These are phyloP conservation scores for Talpa occidentalis DNA, from an alignment of 2,113 vertebrate species.

Conservation along the genomic window DNA sequence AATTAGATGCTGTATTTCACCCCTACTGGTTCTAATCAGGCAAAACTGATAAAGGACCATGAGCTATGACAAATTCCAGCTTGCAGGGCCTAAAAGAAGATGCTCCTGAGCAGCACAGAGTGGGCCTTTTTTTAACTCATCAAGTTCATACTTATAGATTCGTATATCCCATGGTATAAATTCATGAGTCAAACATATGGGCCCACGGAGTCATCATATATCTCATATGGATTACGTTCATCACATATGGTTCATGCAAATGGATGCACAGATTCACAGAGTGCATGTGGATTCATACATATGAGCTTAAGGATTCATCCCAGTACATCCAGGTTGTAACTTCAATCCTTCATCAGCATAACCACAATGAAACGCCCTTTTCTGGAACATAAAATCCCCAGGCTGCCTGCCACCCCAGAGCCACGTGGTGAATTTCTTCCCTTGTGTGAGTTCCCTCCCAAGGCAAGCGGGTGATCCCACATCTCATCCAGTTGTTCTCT, in stretches of 20 bases:
- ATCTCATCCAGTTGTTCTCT: background rate
- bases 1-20: background rate
- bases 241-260: background rate
- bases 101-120: background rate
- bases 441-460: background rate
- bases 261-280: background rate
- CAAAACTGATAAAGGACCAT: background rate
- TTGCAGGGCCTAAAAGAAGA: background rate
- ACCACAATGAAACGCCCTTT: background rate
- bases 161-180: background rate
- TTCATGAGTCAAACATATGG: too few relatives aligned
- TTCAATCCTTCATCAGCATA: background rate
- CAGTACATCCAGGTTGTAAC: background rate
- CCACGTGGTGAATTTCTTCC: background rate
- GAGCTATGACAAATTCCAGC: background rate
- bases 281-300: background rate
- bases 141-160: background rate
- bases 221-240: background rate
- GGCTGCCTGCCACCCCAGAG: background rate
- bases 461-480: background rate
- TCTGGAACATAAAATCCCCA: background rate
- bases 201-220: background rate
- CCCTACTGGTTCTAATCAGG: background rate
- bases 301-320: background rate
- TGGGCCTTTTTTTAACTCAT: background rate